Evolutionary conservation across 1,140 invertebrate genomes (phyloP), one percentile per base, ranked within the genome.

Genomic region (Lordiphosa mommai): DNA sequence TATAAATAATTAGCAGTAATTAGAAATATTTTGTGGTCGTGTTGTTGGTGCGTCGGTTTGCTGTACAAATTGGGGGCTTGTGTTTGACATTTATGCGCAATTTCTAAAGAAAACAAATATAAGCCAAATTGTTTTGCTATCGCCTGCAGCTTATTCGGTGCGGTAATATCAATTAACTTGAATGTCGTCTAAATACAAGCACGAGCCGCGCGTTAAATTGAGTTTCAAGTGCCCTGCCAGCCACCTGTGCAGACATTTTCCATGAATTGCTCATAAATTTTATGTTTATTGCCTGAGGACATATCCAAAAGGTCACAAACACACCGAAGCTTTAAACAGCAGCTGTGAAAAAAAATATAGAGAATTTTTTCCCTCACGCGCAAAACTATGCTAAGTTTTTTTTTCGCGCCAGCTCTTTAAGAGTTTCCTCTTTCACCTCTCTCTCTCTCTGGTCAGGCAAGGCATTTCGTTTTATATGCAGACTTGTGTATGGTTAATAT

Each of bases 121-220:
- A 48, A 60, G 27, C 14, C 48, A 33, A 61, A 69, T 61, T 61
- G 44, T 47, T 44, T 56, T 55, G 47, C 34, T 66, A 32, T 36
- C 32, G n/a, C 60, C 12, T 27, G 3, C 12, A 9, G 30, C 30
- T 29, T 57, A 46, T n/a, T 36, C 51, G 32, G 53, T 14, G 27
- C 34, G 48, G 71, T 58, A 69, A 76, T 72, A 76, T 68, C 76
- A 82, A 84, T 82, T 82, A 84, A 72, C 51, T 76, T 36, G 29
- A 61, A 61, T 55, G 63, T 10, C 14, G 34, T 17, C 48, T 34
- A 48, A 76, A 59, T 38, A 47, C 40, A 43, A 37, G 33, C 36
- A 70, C 59, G 33, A 38, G 57, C 51, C 17, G 48, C 52, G 53
- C 23, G 23, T 61, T 38, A 72, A 72, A 72, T 56, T 65, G 51